phyloP scores from a whole-genome alignment of 2,888 invertebrate species.

The Drosophila fulvimacula region DNA sequence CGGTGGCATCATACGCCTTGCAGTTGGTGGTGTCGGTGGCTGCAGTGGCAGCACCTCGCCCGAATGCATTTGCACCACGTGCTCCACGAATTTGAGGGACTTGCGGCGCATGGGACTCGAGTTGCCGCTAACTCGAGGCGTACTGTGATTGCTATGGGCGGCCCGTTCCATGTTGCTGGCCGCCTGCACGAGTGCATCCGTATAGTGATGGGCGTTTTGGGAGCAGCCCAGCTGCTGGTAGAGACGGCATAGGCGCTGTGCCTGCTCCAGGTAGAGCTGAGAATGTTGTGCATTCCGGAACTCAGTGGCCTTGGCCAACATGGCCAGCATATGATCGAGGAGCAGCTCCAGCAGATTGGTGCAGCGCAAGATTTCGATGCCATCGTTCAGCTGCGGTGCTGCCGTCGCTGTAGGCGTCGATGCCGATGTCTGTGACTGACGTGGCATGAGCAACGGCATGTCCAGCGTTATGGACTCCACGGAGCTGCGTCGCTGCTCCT shows the following conservation, averaged over 20 bases:
- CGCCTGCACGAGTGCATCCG: constrained; percentile 85
- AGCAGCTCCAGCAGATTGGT: constrained; percentile 89
- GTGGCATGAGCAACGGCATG: constrained; percentile 85
- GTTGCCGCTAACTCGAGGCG: constrained; percentile 23
- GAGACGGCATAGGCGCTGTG: constrained; percentile 88
- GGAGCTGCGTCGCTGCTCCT: constrained; percentile 78
- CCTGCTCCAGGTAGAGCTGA: constrained; percentile 89
- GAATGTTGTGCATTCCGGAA: constrained; percentile 88
- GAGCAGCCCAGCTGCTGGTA: constrained; percentile 87
- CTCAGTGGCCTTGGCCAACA: constrained; percentile 88
- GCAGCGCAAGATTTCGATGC: constrained; percentile 87
- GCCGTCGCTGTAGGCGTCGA: background rate
- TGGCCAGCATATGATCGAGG: constrained; percentile 89
- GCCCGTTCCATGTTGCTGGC: constrained; percentile 27
- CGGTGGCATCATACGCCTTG: background rate
- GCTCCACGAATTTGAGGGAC: constrained; percentile 74
- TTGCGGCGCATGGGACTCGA: constrained; percentile 42
- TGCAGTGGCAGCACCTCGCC: constrained; percentile 41
- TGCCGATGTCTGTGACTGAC: constrained; percentile 26
- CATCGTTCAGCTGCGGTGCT: constrained; percentile 72
- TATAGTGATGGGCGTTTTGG: constrained; percentile 86
- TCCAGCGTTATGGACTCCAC: constrained; percentile 86
- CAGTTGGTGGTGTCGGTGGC: constrained; percentile 5
- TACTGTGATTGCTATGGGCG: background rate
- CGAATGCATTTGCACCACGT: constrained; percentile 63